Evolutionary conservation across 2,797 vertebrate genomes (phyloP).

Genomic region (Mormyrops attenuatus): DNA sequence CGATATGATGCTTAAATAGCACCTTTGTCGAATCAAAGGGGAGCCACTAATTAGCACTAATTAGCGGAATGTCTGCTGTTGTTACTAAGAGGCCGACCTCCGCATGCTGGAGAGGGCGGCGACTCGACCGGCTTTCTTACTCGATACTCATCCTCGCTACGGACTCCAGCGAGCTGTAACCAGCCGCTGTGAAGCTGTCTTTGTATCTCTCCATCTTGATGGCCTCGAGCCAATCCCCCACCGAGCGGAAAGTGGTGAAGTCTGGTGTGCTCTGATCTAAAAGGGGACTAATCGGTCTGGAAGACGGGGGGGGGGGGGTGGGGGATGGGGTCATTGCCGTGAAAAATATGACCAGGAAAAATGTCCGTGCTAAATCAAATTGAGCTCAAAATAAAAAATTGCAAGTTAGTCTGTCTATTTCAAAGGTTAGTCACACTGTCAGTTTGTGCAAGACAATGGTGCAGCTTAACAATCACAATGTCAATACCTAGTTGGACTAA

Average conservation of each 20-base stretch:
- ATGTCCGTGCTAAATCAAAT: background rate
- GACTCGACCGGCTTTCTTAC: conserved; percentile 64
- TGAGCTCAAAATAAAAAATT: background rate
- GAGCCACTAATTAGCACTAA: background rate
- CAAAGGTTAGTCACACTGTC: background rate
- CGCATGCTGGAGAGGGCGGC: background rate
- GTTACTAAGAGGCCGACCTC: background rate
- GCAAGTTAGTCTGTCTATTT: background rate
- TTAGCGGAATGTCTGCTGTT: background rate
- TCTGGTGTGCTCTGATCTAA: conserved; percentile 95
- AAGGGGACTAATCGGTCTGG: conserved; percentile 93
- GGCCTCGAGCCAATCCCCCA: conserved; percentile 97
- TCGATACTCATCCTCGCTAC: conserved; percentile 98
- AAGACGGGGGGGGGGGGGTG: conserved; percentile 42
- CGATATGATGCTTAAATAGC: background rate
- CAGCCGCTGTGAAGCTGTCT: conserved; percentile 97
- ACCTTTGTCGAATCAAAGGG: background rate
- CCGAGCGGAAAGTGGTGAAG: conserved; percentile 90
- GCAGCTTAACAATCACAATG: background rate
- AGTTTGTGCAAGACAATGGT: no score
- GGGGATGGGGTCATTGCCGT: conserved; percentile 41
- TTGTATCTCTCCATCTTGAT: conserved; percentile 99
- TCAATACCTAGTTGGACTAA: background rate
- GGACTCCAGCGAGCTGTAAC: conserved; percentile 93
- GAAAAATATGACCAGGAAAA: conserved; percentile 34